A percentile compares a stretch with the other conserved stretches of the same genome.
Evolutionary conservation across 2,797 vertebrate genomes (phyloP).

Genomic region (Percopsis omiscomaycus): DNA sequence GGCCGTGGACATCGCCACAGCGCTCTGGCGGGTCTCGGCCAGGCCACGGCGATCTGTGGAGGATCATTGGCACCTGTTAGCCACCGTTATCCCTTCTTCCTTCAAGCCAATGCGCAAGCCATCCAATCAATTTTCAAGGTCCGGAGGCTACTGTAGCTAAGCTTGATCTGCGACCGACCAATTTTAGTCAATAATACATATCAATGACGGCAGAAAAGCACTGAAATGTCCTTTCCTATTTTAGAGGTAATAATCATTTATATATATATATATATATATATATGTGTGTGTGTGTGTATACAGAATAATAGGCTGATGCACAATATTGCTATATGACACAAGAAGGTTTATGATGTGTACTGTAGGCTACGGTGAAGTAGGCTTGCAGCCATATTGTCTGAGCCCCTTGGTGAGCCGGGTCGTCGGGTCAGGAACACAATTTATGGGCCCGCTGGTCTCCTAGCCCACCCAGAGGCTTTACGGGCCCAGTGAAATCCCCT

Average conservation of each 20-base stretch:
- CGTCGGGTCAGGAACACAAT: constrained; percentile 51
- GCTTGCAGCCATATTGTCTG: constrained; percentile 28
- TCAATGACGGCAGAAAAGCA: constrained; percentile 26
- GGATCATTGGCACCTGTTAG: constrained; percentile 58
- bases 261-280: constrained; percentile 4
- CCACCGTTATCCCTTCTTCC: constrained; percentile 33
- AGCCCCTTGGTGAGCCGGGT: constrained; percentile 37
- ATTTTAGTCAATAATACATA: constrained; percentile 49
- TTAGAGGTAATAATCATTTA: constrained; percentile 1
- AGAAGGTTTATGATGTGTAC: constrained; percentile 7
- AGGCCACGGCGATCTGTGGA: constrained; percentile 40
- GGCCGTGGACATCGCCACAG: constrained; percentile 46
- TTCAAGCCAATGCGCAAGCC: constrained; percentile 35
- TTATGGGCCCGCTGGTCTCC: constrained; percentile 22
- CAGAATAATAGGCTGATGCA: constrained; percentile 4
- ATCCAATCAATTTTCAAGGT: constrained; percentile 57
- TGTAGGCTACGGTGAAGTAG: not conserved
- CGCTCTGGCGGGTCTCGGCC: constrained; percentile 47
- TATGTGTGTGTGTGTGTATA: too few relatives aligned
- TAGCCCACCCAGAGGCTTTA: constrained; percentile 41
- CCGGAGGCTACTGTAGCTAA: constrained; percentile 53
- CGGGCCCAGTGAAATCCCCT: constrained; percentile 57
- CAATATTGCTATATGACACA: constrained; percentile 14
- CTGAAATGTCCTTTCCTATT: constrained; percentile 10
- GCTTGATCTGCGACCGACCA: constrained; percentile 43